Conservation (phyloP, 2,888 invertebrate genomes). For the Pecten maximus region DNA sequence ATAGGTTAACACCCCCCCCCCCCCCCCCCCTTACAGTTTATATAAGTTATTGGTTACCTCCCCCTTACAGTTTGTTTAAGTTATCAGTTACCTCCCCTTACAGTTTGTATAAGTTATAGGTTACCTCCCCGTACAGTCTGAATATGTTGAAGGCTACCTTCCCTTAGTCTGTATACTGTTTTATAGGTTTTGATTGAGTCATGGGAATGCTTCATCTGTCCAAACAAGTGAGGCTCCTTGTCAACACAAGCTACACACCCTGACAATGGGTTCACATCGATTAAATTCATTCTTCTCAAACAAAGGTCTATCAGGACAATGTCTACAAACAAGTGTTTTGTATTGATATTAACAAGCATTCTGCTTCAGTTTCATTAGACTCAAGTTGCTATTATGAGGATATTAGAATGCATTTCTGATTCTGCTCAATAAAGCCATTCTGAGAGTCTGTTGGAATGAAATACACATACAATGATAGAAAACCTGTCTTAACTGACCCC, state of each 20-base stretch:
- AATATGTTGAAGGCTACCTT: not conserved
- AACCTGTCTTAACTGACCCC: not conserved
- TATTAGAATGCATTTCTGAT: not conserved
- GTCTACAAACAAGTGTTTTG: not conserved
- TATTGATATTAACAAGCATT: not conserved
- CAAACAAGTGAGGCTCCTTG: not conserved
- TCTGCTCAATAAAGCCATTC: not conserved
- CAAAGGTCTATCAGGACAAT: not conserved
- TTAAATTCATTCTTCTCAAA: not conserved
- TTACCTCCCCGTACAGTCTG: not conserved
- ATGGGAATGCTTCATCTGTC: not conserved
- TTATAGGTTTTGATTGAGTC: not conserved
- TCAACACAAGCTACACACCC: not conserved
- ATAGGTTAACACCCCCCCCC: too few relatives aligned
- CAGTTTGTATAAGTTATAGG: not conserved
- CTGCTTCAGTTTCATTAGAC: not conserved
- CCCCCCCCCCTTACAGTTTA: not conserved
- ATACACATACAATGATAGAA: too few relatives aligned
- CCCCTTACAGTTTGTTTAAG: too few relatives aligned
- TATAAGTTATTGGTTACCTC: not conserved
- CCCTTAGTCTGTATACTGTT: not conserved
- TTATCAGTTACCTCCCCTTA: too few relatives aligned
- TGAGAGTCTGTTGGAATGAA: too few relatives aligned
- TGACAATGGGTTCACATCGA: not conserved
- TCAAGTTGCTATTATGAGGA: not conserved